Evolutionary conservation across 2,113 vertebrate species (phyloP).

Genomic region (Scartelaos histophorus): DNA sequence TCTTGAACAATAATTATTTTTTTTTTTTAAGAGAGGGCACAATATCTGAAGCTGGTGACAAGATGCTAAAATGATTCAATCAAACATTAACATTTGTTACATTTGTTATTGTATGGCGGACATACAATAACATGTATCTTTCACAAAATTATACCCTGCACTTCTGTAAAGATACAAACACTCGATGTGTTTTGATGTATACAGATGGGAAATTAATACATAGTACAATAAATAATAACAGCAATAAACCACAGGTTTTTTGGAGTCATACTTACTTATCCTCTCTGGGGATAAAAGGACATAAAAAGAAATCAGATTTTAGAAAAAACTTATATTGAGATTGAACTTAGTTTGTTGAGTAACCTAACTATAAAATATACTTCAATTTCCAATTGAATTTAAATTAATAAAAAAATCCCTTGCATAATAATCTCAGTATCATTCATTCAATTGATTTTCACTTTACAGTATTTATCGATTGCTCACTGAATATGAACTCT

Average conservation of each 20-base stretch:
- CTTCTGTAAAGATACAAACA: conserved; percentile 2
- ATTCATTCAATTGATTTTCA: no score
- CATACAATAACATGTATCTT: neutral
- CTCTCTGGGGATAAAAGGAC: conserved; percentile 53
- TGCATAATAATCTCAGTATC: no score
- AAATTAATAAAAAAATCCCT: neutral
- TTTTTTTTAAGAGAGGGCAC: conserved; percentile 8
- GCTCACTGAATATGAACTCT: neutral
- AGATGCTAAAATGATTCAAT: neutral
- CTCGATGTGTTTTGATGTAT: neutral
- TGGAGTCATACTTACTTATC: conserved; percentile 67
- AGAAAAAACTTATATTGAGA: no score
- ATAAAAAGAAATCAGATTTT: conserved; percentile 41
- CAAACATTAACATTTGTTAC: neutral
- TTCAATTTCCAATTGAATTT: no score
- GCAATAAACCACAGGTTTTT: neutral
- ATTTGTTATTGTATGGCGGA: neutral
- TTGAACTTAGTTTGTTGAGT: no score
- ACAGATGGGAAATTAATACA: neutral
- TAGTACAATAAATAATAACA: neutral
- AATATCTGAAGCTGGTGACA: neutral
- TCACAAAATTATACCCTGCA: neutral
- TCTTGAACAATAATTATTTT: conserved; percentile 30
- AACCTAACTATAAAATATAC: neutral
- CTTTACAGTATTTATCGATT: neutral